phyloP scores from a whole-genome alignment of 2,113 vertebrate species.

The Pipa parva region DNA sequence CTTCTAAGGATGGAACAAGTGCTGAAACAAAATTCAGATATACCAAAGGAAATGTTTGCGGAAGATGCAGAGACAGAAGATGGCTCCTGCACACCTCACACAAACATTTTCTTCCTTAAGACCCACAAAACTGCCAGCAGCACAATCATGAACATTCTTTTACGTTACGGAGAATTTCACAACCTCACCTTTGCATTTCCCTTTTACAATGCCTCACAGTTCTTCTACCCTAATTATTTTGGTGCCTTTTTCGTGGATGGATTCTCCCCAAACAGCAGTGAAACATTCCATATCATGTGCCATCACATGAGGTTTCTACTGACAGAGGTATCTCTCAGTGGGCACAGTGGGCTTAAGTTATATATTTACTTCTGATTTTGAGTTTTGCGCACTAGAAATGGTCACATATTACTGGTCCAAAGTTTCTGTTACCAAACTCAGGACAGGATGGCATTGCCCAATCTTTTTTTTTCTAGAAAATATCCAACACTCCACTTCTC shows the following conservation, averaged over 20 bases:
- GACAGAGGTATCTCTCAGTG: slow-evolving; percentile 56
- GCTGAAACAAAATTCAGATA: too few relatives aligned
- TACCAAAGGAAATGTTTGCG: neutral
- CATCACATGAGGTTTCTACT: slow-evolving; percentile 78
- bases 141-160: slow-evolving; percentile 75
- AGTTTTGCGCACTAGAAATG: too few relatives aligned
- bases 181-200: slow-evolving; percentile 79
- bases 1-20: neutral
- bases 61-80: neutral
- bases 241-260: slow-evolving; percentile 62
- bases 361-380: too few relatives aligned
- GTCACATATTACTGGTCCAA: too few relatives aligned
- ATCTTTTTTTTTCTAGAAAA: too few relatives aligned
- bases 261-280: slow-evolving; percentile 43
- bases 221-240: slow-evolving; percentile 68
- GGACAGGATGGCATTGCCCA: too few relatives aligned
- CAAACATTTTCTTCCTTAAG: slow-evolving; percentile 75
- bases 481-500: too few relatives aligned
- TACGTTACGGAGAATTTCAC: slow-evolving; percentile 71
- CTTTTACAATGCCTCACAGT: slow-evolving; percentile 53
- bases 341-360: neutral
- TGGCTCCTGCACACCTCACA: slow-evolving; percentile 56
- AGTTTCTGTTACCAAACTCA: too few relatives aligned
- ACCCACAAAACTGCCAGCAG: slow-evolving; percentile 82
- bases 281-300: slow-evolving; percentile 71